Evolutionary conservation across 53 echinoderm and acorn worm species (phyloP), one percentile per base, ranked within the genome.

Genomic region (Actinopyga echinites): DNA sequence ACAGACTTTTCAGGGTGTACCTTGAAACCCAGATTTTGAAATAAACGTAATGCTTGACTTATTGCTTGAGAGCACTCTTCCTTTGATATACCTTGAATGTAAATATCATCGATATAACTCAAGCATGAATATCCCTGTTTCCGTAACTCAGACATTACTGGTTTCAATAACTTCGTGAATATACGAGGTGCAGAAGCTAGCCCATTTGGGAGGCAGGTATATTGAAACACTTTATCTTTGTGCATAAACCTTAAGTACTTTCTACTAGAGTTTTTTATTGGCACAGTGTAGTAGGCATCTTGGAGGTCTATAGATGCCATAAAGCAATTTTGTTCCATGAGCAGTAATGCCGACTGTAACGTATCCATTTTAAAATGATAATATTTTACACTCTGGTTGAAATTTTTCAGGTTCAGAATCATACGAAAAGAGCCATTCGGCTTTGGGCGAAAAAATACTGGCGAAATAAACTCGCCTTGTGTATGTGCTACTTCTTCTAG

Each of bases 341-440:
- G n/a, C 9, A 6, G 5, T 22, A 74, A 49, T 13, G 75, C 75
- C 5, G 75, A 22, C 42, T 74, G 75, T 29, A 74, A 74, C 38
- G n/a, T n/a, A n/a, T n/a, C n/a, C n/a, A n/a, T n/a, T n/a, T n/a
- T n/a, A n/a, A n/a, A n/a, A n/a, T n/a, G 75, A 10, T 45, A 45
- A 74, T 74, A 74, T 23, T 45, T 40, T 5, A 74, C 45, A 49
- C 43, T 74, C 30, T 74, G 43, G 44, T 74, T 74, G 10, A 74
- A 74, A 74, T 74, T 74, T 36, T 74, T 74, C 75, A 74, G 28
- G 44, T 74, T 74, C 28, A 74, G 28, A 22, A 74, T 74, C 69
- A 69, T 69, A 13, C 69, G 69, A 34, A 69, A 58, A 58, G 75
- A 80, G 12, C 30, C 30, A 33, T 74, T 49, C 44, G 75, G 75